Evolutionary conservation across 2,888 invertebrate genomes (phyloP).

Genomic region (Anoplius nigerrimus): DNA sequence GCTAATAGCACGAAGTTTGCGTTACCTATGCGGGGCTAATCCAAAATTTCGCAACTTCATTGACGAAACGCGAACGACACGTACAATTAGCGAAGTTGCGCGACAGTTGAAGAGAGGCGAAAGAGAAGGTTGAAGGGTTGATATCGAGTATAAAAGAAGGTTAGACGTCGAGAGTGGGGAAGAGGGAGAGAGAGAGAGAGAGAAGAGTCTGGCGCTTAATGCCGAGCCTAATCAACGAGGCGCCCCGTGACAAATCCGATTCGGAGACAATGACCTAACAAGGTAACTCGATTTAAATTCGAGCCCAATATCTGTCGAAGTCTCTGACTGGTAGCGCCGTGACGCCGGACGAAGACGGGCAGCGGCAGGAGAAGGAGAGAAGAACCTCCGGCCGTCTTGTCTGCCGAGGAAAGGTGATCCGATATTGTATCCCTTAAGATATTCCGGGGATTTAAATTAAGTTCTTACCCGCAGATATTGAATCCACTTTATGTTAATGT

Average conservation of each 20-base stretch:
- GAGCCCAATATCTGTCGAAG: slow-evolving; percentile 37
- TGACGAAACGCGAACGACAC: no score
- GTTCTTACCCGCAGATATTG: slow-evolving; percentile 65
- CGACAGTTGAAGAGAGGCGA: no score
- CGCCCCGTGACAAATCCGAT: slow-evolving; percentile 50
- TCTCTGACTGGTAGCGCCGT: slow-evolving; percentile 23
- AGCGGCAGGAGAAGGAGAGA: background rate
- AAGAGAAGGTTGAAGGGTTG: no score
- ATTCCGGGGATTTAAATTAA: slow-evolving; percentile 67
- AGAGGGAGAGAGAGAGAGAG: no score
- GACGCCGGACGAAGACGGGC: background rate
- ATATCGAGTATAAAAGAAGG: background rate
- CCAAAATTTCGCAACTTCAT: no score
- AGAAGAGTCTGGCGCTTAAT: background rate
- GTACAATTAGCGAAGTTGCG: no score
- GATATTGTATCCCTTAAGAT: slow-evolving; percentile 65
- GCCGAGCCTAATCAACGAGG: slow-evolving; percentile 44
- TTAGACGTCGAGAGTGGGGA: background rate
- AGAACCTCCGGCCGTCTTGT: slow-evolving; percentile 20
- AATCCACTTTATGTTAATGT: slow-evolving; percentile 59
- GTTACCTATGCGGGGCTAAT: no score
- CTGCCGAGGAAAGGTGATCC: slow-evolving; percentile 46
- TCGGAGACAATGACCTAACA: slow-evolving; percentile 53
- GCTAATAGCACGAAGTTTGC: no score
- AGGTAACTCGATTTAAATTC: slow-evolving; percentile 62